Conservation (phyloP, 2,888 invertebrate genomes). For the Cyrtodaria siliqua region DNA sequence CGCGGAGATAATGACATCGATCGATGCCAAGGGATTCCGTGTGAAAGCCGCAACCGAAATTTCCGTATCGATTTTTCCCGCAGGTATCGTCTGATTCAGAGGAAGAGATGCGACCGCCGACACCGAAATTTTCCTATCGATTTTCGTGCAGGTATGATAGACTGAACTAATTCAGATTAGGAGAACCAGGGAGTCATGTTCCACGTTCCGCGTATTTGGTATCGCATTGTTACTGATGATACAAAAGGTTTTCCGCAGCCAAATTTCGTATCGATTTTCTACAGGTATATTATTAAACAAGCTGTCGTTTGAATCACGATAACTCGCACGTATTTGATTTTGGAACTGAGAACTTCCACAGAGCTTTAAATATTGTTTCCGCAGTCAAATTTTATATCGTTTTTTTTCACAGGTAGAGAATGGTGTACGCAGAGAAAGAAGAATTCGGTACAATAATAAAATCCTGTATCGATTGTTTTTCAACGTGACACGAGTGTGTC, state of each 20-base stretch:
- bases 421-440: no score
- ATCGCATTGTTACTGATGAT: no score
- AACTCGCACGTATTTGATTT: no score
- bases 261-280: slow-evolving; percentile 1
- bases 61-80: slow-evolving; percentile 46
- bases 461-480: no score
- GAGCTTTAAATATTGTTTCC: no score
- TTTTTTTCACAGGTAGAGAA: no score
- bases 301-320: no score
- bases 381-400: no score
- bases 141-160: slow-evolving; percentile 16
- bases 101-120: neutral
- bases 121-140: slow-evolving; percentile 31
- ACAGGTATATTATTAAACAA: neutral
- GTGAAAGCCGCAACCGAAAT: slow-evolving; percentile 43
- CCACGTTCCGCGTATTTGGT: neutral
- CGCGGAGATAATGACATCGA: slow-evolving; percentile 27
- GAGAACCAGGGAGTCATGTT: neutral
- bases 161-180: no score
- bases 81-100: neutral
- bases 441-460: no score
- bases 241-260: neutral
- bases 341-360: no score
- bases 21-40: slow-evolving; percentile 39
- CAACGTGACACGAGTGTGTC: no score